phyloP scores from a whole-genome alignment of 2,797 vertebrate species.

The Takifugu ocellatus region DNA sequence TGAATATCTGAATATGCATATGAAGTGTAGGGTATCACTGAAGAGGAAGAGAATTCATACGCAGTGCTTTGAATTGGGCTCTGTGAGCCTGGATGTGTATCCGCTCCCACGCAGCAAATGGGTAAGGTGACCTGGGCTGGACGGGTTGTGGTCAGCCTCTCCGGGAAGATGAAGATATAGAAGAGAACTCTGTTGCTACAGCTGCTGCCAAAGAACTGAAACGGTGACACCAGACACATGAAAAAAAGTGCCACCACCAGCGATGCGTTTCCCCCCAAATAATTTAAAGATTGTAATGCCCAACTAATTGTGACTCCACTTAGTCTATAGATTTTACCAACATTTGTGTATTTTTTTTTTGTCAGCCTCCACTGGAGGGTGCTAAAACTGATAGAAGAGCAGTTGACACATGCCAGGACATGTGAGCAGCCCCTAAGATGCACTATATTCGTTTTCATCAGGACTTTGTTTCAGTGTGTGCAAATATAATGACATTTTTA shows the following conservation, averaged over 20 bases:
- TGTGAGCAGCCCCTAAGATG: not conserved
- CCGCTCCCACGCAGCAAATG: conserved; percentile 57
- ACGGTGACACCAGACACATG: conserved; percentile 4
- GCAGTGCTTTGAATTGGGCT: conserved; percentile 61
- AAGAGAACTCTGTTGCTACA: conserved; percentile 24
- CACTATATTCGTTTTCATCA: conserved; percentile 7
- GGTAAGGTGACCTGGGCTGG: conserved; percentile 53
- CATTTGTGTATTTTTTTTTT: not conserved
- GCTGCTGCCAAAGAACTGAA: conserved; percentile 22
- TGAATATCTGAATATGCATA: conserved; percentile 72
- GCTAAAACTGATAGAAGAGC: not conserved
- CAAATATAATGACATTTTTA: conserved; percentile 35
- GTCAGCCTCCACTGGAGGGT: not conserved
- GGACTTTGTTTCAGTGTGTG: conserved; percentile 18
- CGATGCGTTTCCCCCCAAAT: no score
- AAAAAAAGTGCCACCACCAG: no score
- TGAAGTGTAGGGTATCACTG: conserved; percentile 64
- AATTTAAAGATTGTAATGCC: no score
- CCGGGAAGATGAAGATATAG: conserved; percentile 41
- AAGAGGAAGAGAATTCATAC: conserved; percentile 66
- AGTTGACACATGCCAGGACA: not conserved
- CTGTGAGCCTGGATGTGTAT: conserved; percentile 45
- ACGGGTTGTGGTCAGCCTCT: conserved; percentile 51
- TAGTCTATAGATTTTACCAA: no score
- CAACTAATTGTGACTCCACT: no score